Base-by-base conservation (phyloP, 2,113 vertebrate genomes). In the Aplodontia rufa region DNA sequence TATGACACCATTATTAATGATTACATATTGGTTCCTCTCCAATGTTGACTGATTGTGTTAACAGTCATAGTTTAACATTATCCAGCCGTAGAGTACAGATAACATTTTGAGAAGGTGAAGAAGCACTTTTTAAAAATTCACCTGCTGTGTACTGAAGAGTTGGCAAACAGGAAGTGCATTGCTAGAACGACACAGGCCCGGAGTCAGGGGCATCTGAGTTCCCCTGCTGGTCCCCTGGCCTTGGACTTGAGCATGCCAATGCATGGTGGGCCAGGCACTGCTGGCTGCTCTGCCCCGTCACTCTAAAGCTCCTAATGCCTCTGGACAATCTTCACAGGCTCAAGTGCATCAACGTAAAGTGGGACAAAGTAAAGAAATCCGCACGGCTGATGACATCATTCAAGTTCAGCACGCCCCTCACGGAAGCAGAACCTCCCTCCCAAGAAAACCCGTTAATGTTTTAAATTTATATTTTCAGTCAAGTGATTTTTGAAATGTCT, bases 401-500 rank as follows among this genome's bases (percentile, higher is more conserved):
- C 81, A 85, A 40, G 53, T 85, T 58, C n/a, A 53, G 24, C 66
- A 30, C 4, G 40, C 66, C 8, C 3, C 5, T 90, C 72, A 20
- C 81, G 66, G 81, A 75, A 93, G 42, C 26, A n/a, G 68, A 84
- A 8, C 12, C 45, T 91, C 71, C 30, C 30, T 86, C 45, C 32
- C 66, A 28, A 75, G 78, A 69, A 92, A 94, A 66, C 71, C n/a
- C 28, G 74, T 71, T 49, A 93, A 30, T 89, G 42, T 62, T 94
- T 97, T 80, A 91, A 85, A 95, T 96, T 68, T 87, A 45, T 91
- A 72, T 90, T 95, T 96, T 79, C 49, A 91, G 92, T 92, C 74
- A 90, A 93, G 85, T 68, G 32, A 86, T 66, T 88, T 96, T 91
- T 68, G 64, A 96, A 96, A 95, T 92, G 93, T 79, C 96, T 95